phyloP scores from a whole-genome alignment of 2,888 invertebrate genomes.

The Phalera bucephala region DNA sequence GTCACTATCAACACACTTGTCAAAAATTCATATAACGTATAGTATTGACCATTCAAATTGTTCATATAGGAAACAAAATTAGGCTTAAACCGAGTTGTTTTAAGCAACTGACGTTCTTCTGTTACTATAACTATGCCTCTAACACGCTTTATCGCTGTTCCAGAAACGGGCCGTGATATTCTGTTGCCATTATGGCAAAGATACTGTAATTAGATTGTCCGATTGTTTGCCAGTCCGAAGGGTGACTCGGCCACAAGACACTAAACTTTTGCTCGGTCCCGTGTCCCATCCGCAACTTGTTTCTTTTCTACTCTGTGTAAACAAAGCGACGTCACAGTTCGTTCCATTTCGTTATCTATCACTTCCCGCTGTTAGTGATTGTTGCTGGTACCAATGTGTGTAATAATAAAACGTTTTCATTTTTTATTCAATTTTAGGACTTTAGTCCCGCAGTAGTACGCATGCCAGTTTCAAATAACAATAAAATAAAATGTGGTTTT shows the following conservation, averaged over 20 bases:
- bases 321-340: constrained; percentile 39
- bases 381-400: constrained; percentile 11
- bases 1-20: too few species aligned
- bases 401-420: too few species aligned
- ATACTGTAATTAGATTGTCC: constrained; percentile 42
- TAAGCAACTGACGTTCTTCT: too few species aligned
- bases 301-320: constrained; percentile 41
- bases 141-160: constrained; percentile 13
- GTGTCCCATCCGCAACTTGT: constrained; percentile 46
- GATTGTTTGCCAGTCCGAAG: constrained; percentile 34
- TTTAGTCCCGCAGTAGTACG: too few species aligned
- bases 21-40: too few species aligned
- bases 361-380: constrained; percentile 5
- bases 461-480: too few species aligned
- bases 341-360: constrained; percentile 28
- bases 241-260: constrained; percentile 17
- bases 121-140: neutral
- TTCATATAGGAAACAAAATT: too few species aligned
- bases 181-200: constrained; percentile 16
- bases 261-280: constrained; percentile 39
- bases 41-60: too few species aligned
- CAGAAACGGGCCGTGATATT: constrained; percentile 1
- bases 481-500: too few species aligned
- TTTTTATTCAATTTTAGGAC: too few species aligned
- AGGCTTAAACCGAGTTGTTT: too few species aligned